Evolutionary conservation across 2,113 vertebrate genomes (phyloP).

Genomic region (Otus sunia): DNA sequence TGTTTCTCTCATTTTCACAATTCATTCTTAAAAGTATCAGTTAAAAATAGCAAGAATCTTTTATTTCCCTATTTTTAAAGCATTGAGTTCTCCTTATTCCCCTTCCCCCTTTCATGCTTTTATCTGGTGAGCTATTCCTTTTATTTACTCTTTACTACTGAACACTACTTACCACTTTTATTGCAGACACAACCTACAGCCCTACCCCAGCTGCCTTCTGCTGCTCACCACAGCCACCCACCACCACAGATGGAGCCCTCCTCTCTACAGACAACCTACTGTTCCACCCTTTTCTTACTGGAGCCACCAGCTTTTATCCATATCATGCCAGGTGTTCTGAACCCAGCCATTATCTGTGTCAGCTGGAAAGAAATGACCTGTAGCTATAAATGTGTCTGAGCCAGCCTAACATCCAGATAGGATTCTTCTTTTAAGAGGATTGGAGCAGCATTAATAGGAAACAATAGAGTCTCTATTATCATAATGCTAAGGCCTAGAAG

Average conservation of each 20-base stretch:
- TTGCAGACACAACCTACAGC: accelerated
- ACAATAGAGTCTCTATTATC: neutral
- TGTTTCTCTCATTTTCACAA: accelerated
- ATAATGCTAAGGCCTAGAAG: neutral
- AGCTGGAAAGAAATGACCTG: slow-evolving; percentile 52
- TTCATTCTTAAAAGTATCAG: accelerated
- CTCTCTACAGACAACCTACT: accelerated
- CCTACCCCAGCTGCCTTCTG: accelerated
- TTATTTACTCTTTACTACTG: accelerated
- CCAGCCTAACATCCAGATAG: neutral
- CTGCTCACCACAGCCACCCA: accelerated
- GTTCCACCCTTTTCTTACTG: accelerated
- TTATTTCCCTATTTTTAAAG: neutral
- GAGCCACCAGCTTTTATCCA: neutral
- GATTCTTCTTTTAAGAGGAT: slow-evolving; percentile 72
- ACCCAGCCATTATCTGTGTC: neutral
- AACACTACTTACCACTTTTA: accelerated
- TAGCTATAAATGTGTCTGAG: slow-evolving; percentile 62
- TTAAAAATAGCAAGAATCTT: neutral
- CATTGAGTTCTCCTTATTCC: accelerated
- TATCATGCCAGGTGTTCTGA: neutral
- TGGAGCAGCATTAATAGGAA: slow-evolving; percentile 36
- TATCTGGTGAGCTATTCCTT: neutral
- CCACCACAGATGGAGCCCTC: neutral
- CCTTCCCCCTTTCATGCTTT: accelerated